A percentile compares a stretch with the other conserved stretches of the same genome.
phyloP scores from a whole-genome alignment of 2,797 vertebrate species.

The Saguinus oedipus region DNA sequence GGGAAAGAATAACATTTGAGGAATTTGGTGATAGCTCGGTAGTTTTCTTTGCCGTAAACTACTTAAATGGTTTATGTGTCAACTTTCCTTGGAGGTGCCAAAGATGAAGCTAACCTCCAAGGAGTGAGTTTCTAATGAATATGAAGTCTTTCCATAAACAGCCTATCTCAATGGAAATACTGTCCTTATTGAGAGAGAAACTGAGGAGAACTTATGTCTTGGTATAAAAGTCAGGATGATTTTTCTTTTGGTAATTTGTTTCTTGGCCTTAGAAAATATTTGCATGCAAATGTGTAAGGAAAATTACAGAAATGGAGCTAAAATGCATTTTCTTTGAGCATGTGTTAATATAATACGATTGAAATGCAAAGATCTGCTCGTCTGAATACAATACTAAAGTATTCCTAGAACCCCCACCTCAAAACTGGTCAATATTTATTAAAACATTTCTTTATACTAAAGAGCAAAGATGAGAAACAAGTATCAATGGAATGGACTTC shows the following conservation, averaged over 20 bases:
- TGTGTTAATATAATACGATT: neutral
- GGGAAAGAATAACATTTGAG: neutral
- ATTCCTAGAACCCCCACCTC: neutral
- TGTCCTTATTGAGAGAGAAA: neutral
- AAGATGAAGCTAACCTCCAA: slow-evolving; percentile 39
- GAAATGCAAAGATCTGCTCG: neutral
- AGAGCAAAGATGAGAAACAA: slow-evolving; percentile 15
- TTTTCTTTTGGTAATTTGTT: slow-evolving; percentile 51
- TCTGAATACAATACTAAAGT: neutral
- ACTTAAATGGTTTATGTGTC: slow-evolving; percentile 30
- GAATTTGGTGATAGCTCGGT: neutral
- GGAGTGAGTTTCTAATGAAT: slow-evolving; percentile 13
- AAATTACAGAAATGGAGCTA: slow-evolving; percentile 39
- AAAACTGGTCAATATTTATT: neutral
- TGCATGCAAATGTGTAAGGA: neutral
- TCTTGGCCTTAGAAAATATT: slow-evolving; percentile 35
- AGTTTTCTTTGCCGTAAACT: slow-evolving; percentile 49
- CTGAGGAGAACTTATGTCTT: neutral
- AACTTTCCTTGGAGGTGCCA: slow-evolving; percentile 6
- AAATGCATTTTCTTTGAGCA: slow-evolving; percentile 46
- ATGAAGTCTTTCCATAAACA: slow-evolving; percentile 42
- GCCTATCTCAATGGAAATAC: neutral
- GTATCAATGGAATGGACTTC: neutral
- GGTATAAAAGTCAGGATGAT: slow-evolving; percentile 6
- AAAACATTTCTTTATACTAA: slow-evolving; percentile 27